A percentile compares a stretch with the other conserved stretches of the same genome.
phyloP scores from a whole-genome alignment of 2,888 invertebrate genomes.

The Cerceris ruficornis region DNA sequence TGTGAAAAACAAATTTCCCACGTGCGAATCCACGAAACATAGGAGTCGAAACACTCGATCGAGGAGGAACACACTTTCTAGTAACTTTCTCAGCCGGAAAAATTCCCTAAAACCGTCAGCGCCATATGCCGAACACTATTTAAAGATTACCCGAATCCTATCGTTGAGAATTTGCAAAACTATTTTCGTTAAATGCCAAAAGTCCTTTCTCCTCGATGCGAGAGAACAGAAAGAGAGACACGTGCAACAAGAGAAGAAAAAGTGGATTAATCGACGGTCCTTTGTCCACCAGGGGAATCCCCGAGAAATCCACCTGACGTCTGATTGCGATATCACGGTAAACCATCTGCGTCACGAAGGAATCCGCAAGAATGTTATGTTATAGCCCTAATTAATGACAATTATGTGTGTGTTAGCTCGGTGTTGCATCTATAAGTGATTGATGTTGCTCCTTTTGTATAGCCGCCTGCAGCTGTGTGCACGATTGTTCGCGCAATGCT shows the following conservation, averaged over 20 bases:
- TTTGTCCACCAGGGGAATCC: conserved; percentile 63
- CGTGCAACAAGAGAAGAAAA: conserved; percentile 21
- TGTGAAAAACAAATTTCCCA: no score
- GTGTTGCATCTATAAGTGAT: conserved; percentile 67
- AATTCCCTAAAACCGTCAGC: no score
- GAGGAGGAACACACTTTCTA: not conserved
- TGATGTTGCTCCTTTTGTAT: conserved; percentile 50
- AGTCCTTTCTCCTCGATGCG: not conserved
- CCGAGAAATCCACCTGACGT: conserved; percentile 70
- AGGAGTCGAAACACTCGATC: not conserved
- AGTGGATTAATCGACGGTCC: conserved; percentile 59
- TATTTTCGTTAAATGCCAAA: not conserved
- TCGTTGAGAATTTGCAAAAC: no score
- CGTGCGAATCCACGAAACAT: not conserved
- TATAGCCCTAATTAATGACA: conserved; percentile 51
- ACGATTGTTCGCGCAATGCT: conserved; percentile 77
- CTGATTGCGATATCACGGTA: conserved; percentile 69
- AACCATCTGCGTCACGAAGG: conserved; percentile 54
- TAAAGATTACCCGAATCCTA: not conserved
- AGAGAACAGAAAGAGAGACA: conserved; percentile 16
- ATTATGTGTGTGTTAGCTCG: conserved; percentile 65
- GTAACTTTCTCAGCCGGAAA: not conserved
- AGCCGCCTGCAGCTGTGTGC: conserved; percentile 78
- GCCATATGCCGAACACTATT: no score
- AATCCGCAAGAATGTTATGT: conserved; percentile 60